Base-by-base conservation (phyloP, 2,888 invertebrate species). In the Brachycybe producta region DNA sequence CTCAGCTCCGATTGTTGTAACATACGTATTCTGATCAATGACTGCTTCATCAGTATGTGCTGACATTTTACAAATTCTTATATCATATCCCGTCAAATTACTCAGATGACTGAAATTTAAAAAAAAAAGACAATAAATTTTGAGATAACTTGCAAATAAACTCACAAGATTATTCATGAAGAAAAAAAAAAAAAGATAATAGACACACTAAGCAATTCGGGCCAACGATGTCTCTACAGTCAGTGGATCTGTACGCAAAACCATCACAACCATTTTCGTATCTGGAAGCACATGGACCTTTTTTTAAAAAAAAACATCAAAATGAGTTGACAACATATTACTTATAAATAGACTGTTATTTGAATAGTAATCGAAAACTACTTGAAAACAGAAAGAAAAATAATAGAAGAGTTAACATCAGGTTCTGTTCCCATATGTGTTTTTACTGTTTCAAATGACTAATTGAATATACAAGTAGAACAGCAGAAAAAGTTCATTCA, bases 231-330 rank as follows among this genome's bases (percentile, higher is more conserved):
- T 75, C 61, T 86, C 84, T 1, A 85, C 78, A 52, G 82, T 80
- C 57, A 80, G 75, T 0, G 87, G 84, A 57, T 77, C 80, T 2
- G 79, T 78, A 17, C 78, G 80, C 57, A 87, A 74, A 1, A 84
- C 82, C 64, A 87, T 71, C 0, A 86, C 79, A 23, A 87, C 74
- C 65, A 86, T 83, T 59, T 81, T 82, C 54, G 78, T 76, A 60
- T 86, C 84, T 56, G 86, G 84, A 45, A 87, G 68, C 2, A 87
- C 79, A 64, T 86, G 86, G 1, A 87, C 80, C 82, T 82, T n/a
- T n/a, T n/a, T n/a, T n/a, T n/a, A n/a, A n/a, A n/a, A n/a, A n/a
- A n/a, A n/a, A n/a, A n/a, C n/a, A n/a, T n/a, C n/a, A n/a, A n/a
- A n/a, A n/a, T n/a, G n/a, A n/a, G n/a, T n/a, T n/a, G n/a, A n/a